These are phyloP conservation scores for Trachelus troglodyta DNA, from an alignment of 2,888 invertebrate genomes.

Conservation along the genomic window DNA sequence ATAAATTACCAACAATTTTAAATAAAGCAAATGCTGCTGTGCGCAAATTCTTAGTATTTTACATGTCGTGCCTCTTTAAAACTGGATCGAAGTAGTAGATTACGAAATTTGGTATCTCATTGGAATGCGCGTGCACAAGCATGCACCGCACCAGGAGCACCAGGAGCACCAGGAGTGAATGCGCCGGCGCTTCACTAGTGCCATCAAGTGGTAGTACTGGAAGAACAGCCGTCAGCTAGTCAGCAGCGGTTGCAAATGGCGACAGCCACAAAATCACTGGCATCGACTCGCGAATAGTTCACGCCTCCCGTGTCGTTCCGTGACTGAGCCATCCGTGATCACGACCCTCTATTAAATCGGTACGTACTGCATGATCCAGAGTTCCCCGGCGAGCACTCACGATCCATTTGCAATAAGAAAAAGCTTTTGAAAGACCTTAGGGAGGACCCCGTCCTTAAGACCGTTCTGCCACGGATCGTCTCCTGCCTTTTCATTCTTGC, in stretches of 20 bases:
- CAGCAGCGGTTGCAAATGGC: constrained; percentile 64
- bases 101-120: not conserved
- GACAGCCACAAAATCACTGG: constrained; percentile 60
- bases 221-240: constrained; percentile 50
- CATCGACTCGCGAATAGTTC: constrained; percentile 58
- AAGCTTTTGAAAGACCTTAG: not conserved
- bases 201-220: constrained; percentile 13
- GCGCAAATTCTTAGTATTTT: not conserved
- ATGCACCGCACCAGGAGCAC: constrained; percentile 16
- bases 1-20: not conserved
- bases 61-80: not conserved
- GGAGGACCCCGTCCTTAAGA: not conserved
- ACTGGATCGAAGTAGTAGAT: not conserved
- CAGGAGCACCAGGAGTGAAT: constrained; percentile 15
- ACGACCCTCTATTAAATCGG: constrained; percentile 48
- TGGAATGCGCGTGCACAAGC: constrained; percentile 10
- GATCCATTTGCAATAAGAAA: not conserved
- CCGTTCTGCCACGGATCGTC: not conserved
- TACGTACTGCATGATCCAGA: constrained; percentile 39
- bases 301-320: constrained; percentile 51
- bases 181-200: constrained; percentile 15
- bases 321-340: constrained; percentile 49
- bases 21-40: not conserved
- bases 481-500: not conserved
- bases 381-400: not conserved